These are phyloP conservation scores for Petromus typicus DNA, from an alignment of 2,113 vertebrate genomes.

Conservation along the genomic window DNA sequence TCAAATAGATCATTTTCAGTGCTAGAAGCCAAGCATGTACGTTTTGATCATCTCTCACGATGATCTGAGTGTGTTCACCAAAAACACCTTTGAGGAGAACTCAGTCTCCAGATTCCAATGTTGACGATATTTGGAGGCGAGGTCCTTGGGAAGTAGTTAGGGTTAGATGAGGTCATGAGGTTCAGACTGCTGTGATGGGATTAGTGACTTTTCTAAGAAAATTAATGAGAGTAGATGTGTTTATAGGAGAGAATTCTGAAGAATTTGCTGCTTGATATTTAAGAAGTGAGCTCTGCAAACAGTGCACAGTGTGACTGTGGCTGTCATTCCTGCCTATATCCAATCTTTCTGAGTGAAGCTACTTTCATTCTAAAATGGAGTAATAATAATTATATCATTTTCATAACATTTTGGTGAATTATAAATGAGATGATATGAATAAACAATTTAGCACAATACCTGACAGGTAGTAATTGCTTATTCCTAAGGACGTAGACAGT, in stretches of 20 bases:
- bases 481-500: rapidly evolving
- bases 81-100: neutral
- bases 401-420: neutral
- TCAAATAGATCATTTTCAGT: neutral
- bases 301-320: neutral
- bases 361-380: neutral
- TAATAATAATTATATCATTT: rapidly evolving
- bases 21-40: neutral
- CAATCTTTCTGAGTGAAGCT: neutral
- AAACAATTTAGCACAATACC: neutral
- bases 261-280: neutral
- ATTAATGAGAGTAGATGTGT: neutral
- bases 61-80: neutral
- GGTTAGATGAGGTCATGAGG: neutral
- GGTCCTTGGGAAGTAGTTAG: neutral
- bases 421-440: neutral
- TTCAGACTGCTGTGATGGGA: too few species aligned
- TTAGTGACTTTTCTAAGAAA: neutral
- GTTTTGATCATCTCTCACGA: neutral
- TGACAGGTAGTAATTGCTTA: rapidly evolving
- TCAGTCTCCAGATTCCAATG: neutral
- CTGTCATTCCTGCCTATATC: neutral
- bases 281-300: neutral
- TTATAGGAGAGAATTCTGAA: neutral
- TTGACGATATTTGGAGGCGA: neutral